Evolutionary conservation across 2,113 vertebrate genomes (phyloP).

Genomic region (Peucedramus taeniatus): DNA sequence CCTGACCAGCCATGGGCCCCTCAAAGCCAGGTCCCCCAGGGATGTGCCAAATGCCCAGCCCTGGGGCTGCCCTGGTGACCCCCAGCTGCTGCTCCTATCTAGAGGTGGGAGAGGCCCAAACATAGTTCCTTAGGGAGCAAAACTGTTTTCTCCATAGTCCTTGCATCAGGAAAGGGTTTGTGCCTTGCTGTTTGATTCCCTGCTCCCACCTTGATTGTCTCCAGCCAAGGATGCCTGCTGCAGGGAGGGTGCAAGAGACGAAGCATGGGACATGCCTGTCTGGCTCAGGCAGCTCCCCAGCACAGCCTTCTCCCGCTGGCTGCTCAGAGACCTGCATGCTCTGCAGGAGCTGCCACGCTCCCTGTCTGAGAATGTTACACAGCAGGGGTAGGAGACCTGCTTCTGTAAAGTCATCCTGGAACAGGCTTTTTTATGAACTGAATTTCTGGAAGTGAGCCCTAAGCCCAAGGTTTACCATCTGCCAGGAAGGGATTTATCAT

Average conservation of each 20-base stretch:
- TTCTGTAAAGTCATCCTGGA: neutral
- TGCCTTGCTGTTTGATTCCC: neutral
- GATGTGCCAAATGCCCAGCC: fast-evolving
- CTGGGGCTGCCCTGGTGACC: neutral
- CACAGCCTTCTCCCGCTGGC: neutral
- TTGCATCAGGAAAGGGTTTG: neutral
- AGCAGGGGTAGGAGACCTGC: neutral
- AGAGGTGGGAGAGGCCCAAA: neutral
- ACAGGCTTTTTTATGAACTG: neutral
- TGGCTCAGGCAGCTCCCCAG: neutral
- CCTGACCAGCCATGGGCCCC: neutral
- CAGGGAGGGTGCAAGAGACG: neutral
- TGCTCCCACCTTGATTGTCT: neutral
- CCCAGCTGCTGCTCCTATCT: neutral
- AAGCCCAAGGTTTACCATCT: neutral
- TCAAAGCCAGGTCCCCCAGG: neutral
- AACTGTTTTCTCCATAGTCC: fast-evolving
- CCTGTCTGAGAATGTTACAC: neutral
- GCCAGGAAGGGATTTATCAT: neutral
- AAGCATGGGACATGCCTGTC: too few species aligned
- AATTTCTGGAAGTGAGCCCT: neutral
- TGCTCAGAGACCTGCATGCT: fast-evolving
- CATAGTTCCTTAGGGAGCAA: neutral
- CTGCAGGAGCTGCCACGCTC: neutral
- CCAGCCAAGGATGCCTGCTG: neutral